Evolutionary conservation across 2,888 invertebrate genomes (phyloP), one percentile per base, ranked within the genome.

Genomic region (Temnothorax unifasciatus): DNA sequence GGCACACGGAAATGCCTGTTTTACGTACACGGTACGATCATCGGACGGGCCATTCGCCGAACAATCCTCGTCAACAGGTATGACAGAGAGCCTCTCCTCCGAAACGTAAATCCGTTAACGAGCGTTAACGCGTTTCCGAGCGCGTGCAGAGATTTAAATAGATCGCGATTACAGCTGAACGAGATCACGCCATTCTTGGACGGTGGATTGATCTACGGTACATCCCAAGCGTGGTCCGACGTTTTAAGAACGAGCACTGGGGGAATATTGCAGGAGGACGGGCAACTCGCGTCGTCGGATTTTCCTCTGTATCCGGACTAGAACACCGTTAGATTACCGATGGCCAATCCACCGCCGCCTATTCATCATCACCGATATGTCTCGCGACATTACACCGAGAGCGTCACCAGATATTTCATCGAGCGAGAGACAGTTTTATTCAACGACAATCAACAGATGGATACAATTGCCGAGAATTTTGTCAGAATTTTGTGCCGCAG

Each of bases 151-250:
- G 34, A 34, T 34, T 34, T 6, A 34, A 34, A 34, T 34, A 34
- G 0, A 6, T 6, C 2, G 8, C 41, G 41, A 1, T 9, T 92
- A 57, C 82, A 96, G 96, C 90, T 96, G 69, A 96, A 96, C 91
- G 96, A 96, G 93, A 96, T 96, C 79, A 96, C 96, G 8, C 96
- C 96, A 0, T 96, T 95, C 93, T 93, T 96, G 64, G 96, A 96
- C 91, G 96, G 96, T 2, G 96, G 96, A 15, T 94, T 96, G n/a
- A 95, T 96, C 83, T 96, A 96, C 92, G 96, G 96, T 1, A 95
- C 95, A 0, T 95, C 96, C 11, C 96, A 96, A 90, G 95, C 96
- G 59, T 96, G 96, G 96, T 95, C 96, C 1, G 96, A 96, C 92
- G 95, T 95, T 44, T 93, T 96, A 54, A 92, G 96, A 74, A 95